Conservation (phyloP, 2,113 vertebrate genomes). For the Probosciger aterrimus region DNA sequence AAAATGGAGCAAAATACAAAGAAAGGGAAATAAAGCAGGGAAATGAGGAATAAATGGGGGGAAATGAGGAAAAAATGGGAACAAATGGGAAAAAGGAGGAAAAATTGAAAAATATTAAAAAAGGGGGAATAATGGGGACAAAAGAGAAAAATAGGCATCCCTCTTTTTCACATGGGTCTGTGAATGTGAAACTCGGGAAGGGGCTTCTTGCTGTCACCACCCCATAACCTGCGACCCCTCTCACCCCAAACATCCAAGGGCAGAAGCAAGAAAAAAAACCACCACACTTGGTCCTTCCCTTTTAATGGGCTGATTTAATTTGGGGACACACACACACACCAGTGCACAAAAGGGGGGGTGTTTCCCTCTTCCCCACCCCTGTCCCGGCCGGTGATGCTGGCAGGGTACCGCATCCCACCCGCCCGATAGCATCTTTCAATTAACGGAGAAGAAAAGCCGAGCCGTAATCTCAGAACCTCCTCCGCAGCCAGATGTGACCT, state of each 20-base stretch:
- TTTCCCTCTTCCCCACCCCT: background rate
- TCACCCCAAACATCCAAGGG: background rate
- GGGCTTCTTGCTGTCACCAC: background rate
- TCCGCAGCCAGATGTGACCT: background rate
- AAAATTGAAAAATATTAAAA: background rate
- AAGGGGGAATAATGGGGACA: rapidly evolving
- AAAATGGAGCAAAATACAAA: background rate
- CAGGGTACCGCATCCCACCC: background rate
- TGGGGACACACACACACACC: rapidly evolving
- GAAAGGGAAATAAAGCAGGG: background rate
- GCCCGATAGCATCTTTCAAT: background rate
- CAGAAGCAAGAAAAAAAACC: background rate
- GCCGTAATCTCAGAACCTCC: background rate
- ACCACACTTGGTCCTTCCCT: rapidly evolving
- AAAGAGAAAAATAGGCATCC: background rate
- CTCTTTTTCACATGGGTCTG: background rate
- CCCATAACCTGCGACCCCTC: background rate
- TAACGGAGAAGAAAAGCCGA: background rate
- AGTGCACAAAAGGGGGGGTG: rapidly evolving
- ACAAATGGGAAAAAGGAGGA: background rate
- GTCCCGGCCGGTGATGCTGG: background rate
- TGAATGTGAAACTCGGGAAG: background rate
- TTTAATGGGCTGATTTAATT: rapidly evolving
- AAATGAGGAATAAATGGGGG: background rate
- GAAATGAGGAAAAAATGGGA: background rate